Base-by-base conservation (phyloP, 1,140 invertebrate species). In the Drosophila sp. region DNA sequence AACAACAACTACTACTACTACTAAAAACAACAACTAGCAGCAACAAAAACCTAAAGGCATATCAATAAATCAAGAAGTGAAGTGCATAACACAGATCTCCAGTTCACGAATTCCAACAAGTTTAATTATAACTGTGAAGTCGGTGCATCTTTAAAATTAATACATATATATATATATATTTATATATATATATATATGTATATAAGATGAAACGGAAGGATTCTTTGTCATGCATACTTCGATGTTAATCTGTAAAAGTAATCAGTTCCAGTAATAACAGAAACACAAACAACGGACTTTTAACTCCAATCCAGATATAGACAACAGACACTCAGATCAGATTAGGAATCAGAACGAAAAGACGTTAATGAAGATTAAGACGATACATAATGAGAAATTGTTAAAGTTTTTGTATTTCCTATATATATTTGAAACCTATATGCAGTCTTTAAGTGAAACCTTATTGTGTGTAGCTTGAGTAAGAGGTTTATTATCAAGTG, bases 391-490 rank as follows among this genome's bases (percentile, higher is more conserved):
- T 54, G 51, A 51, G 48, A 72, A 73, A 62, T 69, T 57, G 71
- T 73, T 73, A 69, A 72, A 67, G 50, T 62, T 62, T 36, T 62
- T 56, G 64, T 62, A 58, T 69, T 18, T 53, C 16, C 29, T 53
- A 32, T 66, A 59, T 41, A 43, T 72, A 32, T 29, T 29, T 46
- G 18, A 38, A 38, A 5, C 14, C 34, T 40, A 29, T 43, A 18
- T 16, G 43, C 25, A 13, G 27, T 29, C 27, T 29, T 6, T 29
- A 29, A 29, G 27, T 29, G 27, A 29, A 29, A 18, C 36, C 58
- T 11, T 61, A 53, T 53, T 46, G 29, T 63, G 48, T 63, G 6
- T 36, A 70, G 40, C 45, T 50, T 51, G 56, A 57, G 21, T 27
- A 63, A 59, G 57, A 9, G 57, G 27, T 53, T 58, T 48, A 67